Conservation (phyloP, 1,140 invertebrate genomes). For the Macrobrachium nipponense region DNA sequence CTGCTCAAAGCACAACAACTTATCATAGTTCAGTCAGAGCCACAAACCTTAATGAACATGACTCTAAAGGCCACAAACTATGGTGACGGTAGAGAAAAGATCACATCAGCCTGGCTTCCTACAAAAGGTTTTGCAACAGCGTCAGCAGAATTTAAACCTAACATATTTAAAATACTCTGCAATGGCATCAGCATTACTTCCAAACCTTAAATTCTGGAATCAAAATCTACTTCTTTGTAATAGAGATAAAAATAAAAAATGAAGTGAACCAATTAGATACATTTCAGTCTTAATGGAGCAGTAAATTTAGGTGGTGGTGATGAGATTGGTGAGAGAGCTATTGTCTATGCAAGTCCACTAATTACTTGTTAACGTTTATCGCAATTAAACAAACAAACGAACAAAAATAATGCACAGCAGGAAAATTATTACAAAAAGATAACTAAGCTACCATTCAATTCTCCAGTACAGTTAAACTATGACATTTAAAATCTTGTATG, state of each 20-base stretch:
- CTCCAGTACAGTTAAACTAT: too few species aligned
- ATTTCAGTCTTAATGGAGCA: conserved; percentile 30
- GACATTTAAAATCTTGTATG: background rate
- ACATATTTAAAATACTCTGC: background rate
- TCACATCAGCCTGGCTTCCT: conserved; percentile 56
- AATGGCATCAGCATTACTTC: too few species aligned
- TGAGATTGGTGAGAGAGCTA: conserved; percentile 51
- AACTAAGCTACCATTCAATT: background rate
- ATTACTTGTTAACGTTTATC: background rate
- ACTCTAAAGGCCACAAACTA: conserved; percentile 54
- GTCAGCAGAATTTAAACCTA: conserved; percentile 46
- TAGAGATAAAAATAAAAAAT: conserved; percentile 29
- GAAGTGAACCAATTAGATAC: conserved; percentile 27
- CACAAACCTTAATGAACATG: conserved; percentile 2
- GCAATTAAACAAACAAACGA: background rate
- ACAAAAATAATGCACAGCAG: conserved; percentile 1
- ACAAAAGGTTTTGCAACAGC: conserved; percentile 53
- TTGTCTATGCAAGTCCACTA: conserved; percentile 20
- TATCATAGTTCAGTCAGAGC: background rate
- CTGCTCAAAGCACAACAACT: too few species aligned
- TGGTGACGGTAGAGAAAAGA: conserved; percentile 57
- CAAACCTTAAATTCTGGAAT: too few species aligned
- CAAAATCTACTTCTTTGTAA: background rate
- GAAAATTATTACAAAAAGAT: background rate
- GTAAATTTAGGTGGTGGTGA: conserved; percentile 41